These are phyloP conservation scores for Felis catus DNA, from an alignment of 2,113 vertebrate species.

Conservation along the genomic window F.catus_Fca126_mat1.0 CM031428.1:17457001-17457500, in stretches of 20 bases:
- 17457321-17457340: background rate
- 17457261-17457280: background rate
- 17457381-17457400: background rate
- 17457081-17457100: background rate
- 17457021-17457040: background rate
- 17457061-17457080: background rate
- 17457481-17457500: background rate
- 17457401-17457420: background rate
- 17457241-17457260: background rate
- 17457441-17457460: background rate
- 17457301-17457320: background rate
- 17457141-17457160: background rate
- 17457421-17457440: background rate
- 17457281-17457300: background rate
- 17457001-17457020: background rate
- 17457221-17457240: background rate
- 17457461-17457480: background rate
- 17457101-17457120: background rate
- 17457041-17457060: background rate
- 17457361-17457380: background rate
- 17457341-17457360: background rate
- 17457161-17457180: background rate
- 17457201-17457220: background rate
- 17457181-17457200: background rate
- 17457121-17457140: rapidly evolving